phyloP scores from a whole-genome alignment of 2,797 vertebrate species.

The Cichlasoma orientale region DNA sequence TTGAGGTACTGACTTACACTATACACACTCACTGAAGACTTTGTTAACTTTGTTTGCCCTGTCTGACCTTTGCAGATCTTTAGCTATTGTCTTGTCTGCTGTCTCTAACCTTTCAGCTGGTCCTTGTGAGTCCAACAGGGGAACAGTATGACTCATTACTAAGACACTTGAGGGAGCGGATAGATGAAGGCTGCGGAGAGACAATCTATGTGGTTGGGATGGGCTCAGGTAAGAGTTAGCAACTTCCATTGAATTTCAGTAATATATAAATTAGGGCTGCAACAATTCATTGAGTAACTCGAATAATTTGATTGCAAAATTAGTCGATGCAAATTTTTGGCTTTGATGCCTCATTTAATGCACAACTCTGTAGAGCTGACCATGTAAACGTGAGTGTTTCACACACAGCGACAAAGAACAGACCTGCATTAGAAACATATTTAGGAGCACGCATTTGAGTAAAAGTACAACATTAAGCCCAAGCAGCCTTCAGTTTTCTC shows the following conservation, averaged over 20 bases:
- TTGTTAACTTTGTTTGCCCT: not conserved
- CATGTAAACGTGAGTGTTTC: too few species aligned
- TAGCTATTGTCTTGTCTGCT: not conserved
- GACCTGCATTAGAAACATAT: too few species aligned
- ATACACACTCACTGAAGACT: not conserved
- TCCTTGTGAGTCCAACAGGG: conserved; percentile 92
- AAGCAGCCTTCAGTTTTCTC: too few species aligned
- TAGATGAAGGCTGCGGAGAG: conserved; percentile 94
- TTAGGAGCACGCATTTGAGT: too few species aligned
- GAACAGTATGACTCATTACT: conserved; percentile 94
- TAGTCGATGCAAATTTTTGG: too few species aligned
- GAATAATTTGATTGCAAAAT: too few species aligned
- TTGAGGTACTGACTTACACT: not conserved
- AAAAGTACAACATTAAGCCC: too few species aligned
- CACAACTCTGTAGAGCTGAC: too few species aligned
- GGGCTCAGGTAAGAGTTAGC: conserved; percentile 88
- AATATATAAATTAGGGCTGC: not conserved
- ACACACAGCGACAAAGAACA: too few species aligned
- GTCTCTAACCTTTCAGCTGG: conserved; percentile 77
- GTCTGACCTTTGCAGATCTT: not conserved
- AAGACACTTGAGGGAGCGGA: conserved; percentile 87
- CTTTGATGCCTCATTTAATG: too few species aligned
- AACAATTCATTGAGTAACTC: too few species aligned
- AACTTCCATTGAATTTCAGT: not conserved
- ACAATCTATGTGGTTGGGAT: conserved; percentile 95